Conservation (phyloP, 2,797 vertebrate genomes). For the Alcedo quadribrachys region DNA sequence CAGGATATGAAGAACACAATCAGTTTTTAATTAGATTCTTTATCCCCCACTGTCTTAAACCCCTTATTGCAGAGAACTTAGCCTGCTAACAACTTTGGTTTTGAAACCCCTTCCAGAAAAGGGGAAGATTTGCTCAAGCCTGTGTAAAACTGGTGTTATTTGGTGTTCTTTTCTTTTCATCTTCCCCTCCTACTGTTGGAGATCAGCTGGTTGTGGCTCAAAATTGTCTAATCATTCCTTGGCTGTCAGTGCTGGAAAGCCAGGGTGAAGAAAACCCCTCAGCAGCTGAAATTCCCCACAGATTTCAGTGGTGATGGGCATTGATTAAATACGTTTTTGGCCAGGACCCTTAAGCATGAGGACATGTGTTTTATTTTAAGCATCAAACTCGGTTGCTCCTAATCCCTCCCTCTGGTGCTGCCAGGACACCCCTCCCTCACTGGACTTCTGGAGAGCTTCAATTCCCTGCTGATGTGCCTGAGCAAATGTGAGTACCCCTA, state of each 20-base stretch:
- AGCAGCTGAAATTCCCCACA: neutral
- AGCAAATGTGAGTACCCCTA: neutral
- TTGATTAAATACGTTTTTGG: neutral
- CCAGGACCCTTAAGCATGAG: neutral
- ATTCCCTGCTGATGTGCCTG: neutral
- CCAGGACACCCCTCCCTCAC: conserved; percentile 29
- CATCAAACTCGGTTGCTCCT: conserved; percentile 52
- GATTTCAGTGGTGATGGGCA: neutral
- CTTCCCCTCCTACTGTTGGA: neutral
- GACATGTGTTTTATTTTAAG: conserved; percentile 64
- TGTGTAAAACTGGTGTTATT: neutral
- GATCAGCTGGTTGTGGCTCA: neutral
- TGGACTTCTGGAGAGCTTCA: neutral
- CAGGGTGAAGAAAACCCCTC: neutral
- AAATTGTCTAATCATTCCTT: conserved; percentile 42
- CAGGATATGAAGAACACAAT: neutral
- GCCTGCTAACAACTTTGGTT: neutral
- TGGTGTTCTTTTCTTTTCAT: neutral
- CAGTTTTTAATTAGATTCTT: neutral
- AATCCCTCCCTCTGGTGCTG: conserved; percentile 43
- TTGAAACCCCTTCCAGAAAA: neutral
- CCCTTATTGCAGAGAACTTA: neutral
- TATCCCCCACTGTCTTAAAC: neutral
- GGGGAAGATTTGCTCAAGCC: neutral
- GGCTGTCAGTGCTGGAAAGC: neutral